Percentiles rank a stretch among this genome's conserved stretches.
phyloP scores from a whole-genome alignment of 2,888 invertebrate genomes.

The Petrolisthes manimaculis region DNA sequence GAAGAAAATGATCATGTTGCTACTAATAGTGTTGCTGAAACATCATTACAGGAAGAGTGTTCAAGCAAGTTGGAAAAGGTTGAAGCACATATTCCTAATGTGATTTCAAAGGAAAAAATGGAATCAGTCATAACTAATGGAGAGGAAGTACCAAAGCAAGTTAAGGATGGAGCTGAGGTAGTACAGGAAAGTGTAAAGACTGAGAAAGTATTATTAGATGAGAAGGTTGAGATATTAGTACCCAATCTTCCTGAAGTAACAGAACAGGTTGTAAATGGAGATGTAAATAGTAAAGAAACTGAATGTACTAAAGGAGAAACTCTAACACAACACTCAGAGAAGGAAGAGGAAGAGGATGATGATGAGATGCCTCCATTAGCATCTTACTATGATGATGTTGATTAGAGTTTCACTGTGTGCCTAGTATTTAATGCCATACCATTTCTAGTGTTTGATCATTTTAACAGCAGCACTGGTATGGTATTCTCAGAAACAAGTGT shows the following conservation, averaged over 20 bases:
- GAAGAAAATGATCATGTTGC: background rate
- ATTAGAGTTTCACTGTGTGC: background rate
- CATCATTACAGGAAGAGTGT: background rate
- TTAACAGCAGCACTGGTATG: no score
- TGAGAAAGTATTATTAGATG: no score
- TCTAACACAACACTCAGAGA: background rate
- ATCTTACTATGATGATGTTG: background rate
- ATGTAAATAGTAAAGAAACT: background rate
- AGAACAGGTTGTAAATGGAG: background rate
- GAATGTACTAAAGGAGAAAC: no score
- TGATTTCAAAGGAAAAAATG: no score
- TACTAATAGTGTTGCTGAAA: background rate
- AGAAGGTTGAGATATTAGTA: no score
- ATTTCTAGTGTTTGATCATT: no score
- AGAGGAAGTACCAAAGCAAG: no score
- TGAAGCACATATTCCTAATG: background rate
- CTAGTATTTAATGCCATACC: no score
- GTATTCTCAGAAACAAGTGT: no score
- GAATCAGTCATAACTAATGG: no score
- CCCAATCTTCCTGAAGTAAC: background rate
- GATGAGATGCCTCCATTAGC: background rate
- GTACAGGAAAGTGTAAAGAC: no score
- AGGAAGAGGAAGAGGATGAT: background rate
- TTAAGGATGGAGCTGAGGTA: no score
- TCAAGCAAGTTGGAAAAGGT: background rate